Evolutionary conservation across 2,888 invertebrate genomes (phyloP).

Genomic region (Periphyllus acericola): DNA sequence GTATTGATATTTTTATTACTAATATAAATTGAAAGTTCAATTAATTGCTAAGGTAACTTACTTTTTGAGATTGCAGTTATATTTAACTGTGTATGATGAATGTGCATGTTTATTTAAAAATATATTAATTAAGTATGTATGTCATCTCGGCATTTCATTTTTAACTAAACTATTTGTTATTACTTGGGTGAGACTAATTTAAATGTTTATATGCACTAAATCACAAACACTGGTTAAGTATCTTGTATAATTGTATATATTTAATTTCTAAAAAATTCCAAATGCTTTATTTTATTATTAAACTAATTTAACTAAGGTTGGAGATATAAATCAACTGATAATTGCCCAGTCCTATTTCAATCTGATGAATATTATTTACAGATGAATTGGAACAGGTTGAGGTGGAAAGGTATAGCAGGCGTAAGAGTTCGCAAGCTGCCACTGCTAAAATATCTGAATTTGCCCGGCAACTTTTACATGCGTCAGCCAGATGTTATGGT

Average conservation of each 20-base stretch:
- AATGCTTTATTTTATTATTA: background rate
- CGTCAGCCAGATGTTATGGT: constrained; percentile 61
- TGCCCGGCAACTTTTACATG: constrained; percentile 66
- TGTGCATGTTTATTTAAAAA: background rate
- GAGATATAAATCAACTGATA: background rate
- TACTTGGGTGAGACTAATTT: background rate
- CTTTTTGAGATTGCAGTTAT: background rate
- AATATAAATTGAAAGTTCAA: background rate
- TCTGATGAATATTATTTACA: constrained; percentile 62
- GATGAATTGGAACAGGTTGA: constrained; percentile 64
- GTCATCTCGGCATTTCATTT: background rate
- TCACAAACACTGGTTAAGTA: background rate
- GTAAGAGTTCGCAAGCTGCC: constrained; percentile 67
- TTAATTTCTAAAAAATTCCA: background rate
- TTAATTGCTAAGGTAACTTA: background rate
- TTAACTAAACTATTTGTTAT: background rate
- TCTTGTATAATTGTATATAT: background rate
- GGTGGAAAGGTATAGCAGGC: constrained; percentile 65
- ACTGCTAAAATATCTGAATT: constrained; percentile 67
- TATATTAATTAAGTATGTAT: background rate
- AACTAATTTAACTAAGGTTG: background rate
- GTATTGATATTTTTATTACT: constrained; percentile 8
- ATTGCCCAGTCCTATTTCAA: constrained; percentile 36
- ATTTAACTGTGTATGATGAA: background rate
- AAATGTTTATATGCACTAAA: background rate